Conservation (phyloP, 2,888 invertebrate species). For the Rambutsinella grinnellia region DNA sequence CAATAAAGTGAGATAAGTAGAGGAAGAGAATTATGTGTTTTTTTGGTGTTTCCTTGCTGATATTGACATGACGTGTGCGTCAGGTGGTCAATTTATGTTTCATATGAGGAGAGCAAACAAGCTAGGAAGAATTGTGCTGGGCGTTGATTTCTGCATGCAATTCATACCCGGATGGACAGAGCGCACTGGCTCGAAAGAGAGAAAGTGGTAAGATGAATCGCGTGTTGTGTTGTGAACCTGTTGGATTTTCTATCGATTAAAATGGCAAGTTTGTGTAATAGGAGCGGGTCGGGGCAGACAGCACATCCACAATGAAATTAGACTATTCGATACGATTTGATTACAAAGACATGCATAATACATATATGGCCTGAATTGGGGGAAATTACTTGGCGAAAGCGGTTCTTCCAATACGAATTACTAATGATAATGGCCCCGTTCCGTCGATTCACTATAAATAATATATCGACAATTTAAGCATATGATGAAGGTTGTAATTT, state of each 20-base stretch:
- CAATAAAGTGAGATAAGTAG: background rate
- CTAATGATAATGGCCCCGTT: background rate
- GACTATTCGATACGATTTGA: background rate
- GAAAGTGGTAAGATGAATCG: background rate
- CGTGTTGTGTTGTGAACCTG: slow-evolving; percentile 20
- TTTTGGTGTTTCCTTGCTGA: background rate
- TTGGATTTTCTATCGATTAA: slow-evolving; percentile 23
- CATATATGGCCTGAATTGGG: background rate
- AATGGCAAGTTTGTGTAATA: background rate
- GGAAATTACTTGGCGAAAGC: background rate
- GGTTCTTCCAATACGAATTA: background rate
- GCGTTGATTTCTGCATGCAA: background rate
- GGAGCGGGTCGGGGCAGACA: background rate
- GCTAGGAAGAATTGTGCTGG: background rate
- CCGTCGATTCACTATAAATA: background rate
- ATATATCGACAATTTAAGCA: background rate
- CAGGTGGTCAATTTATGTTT: slow-evolving; percentile 38
- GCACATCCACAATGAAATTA: background rate
- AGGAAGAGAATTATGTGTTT: background rate
- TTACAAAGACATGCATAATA: background rate
- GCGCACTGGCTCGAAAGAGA: background rate
- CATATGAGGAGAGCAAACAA: background rate
- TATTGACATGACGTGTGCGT: slow-evolving; percentile 15
- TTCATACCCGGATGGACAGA: background rate
- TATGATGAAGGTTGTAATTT: background rate